Conservation (phyloP, 2,113 vertebrate species). For the Forbesichthys agassizii region DNA sequence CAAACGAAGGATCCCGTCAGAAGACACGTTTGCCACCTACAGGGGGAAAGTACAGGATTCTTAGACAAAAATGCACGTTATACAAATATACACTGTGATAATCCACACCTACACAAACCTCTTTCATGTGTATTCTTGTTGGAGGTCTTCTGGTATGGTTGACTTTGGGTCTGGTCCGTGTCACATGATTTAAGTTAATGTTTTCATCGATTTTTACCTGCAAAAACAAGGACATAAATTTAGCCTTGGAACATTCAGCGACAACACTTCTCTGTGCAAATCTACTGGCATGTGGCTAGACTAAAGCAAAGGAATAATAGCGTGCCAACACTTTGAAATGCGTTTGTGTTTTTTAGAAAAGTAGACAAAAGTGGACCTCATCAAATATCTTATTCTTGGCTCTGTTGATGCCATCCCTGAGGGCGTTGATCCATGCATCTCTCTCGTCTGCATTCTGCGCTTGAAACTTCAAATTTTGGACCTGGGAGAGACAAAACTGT, state of each 20-base stretch:
- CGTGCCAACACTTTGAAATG: neutral
- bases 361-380: slow-evolving; percentile 76
- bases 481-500: slow-evolving; percentile 71
- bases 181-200: slow-evolving; percentile 88
- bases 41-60: neutral
- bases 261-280: neutral
- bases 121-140: slow-evolving; percentile 91
- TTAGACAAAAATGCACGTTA: neutral
- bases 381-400: slow-evolving; percentile 95
- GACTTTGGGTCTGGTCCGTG: slow-evolving; percentile 84
- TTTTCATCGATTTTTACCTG: slow-evolving; percentile 89
- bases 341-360: neutral
- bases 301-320: neutral
- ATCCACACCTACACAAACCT: slow-evolving; percentile 71
- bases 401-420: slow-evolving; percentile 87
- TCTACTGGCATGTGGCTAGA: neutral
- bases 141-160: slow-evolving; percentile 85
- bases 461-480: slow-evolving; percentile 90
- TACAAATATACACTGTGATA: slow-evolving; percentile 5
- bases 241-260: neutral
- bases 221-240: slow-evolving; percentile 10
- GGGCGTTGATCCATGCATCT: slow-evolving; percentile 92
- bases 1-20: slow-evolving; percentile 84
- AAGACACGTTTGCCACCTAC: slow-evolving; percentile 83
- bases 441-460: slow-evolving; percentile 85